A percentile compares a stretch with the other conserved stretches of the same genome.
phyloP scores from a whole-genome alignment of 2,797 vertebrate genomes.

The Chiloscyllium punctatum region DNA sequence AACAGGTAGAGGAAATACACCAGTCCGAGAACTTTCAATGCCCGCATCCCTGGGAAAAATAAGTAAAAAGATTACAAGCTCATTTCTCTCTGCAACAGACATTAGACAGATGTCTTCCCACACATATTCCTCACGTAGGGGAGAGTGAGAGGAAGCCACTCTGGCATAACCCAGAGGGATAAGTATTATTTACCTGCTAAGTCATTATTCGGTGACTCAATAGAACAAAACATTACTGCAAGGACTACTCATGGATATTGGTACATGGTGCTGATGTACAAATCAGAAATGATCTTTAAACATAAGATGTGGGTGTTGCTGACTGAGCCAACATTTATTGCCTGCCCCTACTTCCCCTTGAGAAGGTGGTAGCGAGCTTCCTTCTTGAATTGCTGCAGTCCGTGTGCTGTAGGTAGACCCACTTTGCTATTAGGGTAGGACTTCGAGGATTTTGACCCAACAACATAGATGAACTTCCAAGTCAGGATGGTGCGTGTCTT shows the following conservation, averaged over 20 bases:
- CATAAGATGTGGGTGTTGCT: too few species aligned
- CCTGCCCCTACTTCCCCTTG: too few species aligned
- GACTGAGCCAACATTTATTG: too few species aligned
- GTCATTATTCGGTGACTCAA: not conserved
- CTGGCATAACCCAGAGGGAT: not conserved
- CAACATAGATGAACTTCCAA: too few species aligned
- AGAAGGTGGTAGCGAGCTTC: too few species aligned
- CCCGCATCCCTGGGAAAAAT: constrained; percentile 62
- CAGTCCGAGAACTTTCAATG: constrained; percentile 73
- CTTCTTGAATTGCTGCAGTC: too few species aligned
- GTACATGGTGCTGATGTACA: not conserved
- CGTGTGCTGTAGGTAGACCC: too few species aligned
- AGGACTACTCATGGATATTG: not conserved
- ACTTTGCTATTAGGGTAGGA: too few species aligned
- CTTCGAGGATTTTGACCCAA: too few species aligned
- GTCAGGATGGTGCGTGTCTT: too few species aligned
- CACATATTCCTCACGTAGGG: not conserved
- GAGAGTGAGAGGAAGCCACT: not conserved
- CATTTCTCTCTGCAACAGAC: not conserved
- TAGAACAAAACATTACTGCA: not conserved
- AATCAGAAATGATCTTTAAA: not conserved
- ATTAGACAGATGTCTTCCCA: not conserved
- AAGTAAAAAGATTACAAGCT: not conserved
- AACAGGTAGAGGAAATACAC: constrained; percentile 91
- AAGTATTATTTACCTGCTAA: not conserved